Base-by-base conservation (phyloP, 2,888 invertebrate genomes). In the Gryllus longicercus region DNA sequence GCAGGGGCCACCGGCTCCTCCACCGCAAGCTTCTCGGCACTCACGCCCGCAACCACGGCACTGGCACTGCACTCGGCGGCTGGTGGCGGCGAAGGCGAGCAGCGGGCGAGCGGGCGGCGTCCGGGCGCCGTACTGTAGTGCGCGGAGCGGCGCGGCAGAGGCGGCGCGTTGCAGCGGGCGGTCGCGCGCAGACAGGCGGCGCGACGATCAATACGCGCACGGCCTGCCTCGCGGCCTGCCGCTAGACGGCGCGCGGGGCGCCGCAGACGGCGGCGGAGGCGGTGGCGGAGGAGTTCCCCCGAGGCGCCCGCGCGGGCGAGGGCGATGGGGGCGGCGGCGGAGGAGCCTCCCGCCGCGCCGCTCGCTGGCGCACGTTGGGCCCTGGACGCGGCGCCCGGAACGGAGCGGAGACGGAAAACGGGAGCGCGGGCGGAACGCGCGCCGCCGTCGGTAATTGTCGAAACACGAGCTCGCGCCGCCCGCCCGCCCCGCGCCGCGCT, bases 31-130 rank as follows among this genome's bases (percentile, higher is more conserved):
- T 50, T 23, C 51, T 78, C 51, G 78, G 21, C 11, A 38, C 38
- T 38, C 38, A 38, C 38, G 38, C 38, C 38, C 38, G 38, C 8
- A 38, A 8, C 38, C 38, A 38, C 38, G 38, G 38, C 38, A 38
- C 38, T 38, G 38, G 38, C 38, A 25, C 25, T 25, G 25, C 25
- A 38, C 38, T 8, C 38, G 63, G 50, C 51, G 50, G 77, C 77
- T 50, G 23, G 23, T 18, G n/a, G 49, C 49, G 18, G 25, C 77
- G 77, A 11, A 50, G n/a, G 38, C 18, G 38, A 25, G 77, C 77
- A 12, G 49, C 77, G 23, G 76, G 21, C 76, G 76, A 16, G 76
- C 76, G 76, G 49, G 77, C 77, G 50, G 77, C 77, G n/a, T n/a
- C 77, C 16, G 76, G 21, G 18, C 4, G 38, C 18, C 23, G 76